Base-by-base conservation (phyloP, 2,797 vertebrate species). In the Lycodopsis pacificus region DNA sequence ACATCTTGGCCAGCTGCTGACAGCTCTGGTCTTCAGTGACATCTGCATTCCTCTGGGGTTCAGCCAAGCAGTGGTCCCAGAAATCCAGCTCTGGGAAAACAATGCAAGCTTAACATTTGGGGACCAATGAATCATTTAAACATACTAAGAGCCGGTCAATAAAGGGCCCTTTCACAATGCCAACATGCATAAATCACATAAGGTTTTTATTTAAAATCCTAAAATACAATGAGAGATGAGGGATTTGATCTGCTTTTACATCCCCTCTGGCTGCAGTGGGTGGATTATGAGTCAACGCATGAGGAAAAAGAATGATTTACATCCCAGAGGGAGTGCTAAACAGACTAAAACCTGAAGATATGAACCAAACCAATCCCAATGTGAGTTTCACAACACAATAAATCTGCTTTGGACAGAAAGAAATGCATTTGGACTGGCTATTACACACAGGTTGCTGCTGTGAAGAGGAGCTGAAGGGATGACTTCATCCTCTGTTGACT, bases 41-140 rank as follows among this genome's bases (percentile, higher is more conserved):
- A 19, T 93, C 95, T 61, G 93, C 89, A 0, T 74, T 92, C 76
- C 95, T 88, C 82, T 93, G 95, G 17, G 95, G 94, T 66, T 96
- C 96, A 1, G 94, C 89, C 85, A 94, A 77, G 79, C 94, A 94
- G 82, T 92, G 93, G 89, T 96, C 95, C 96, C 96, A 97, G 90
- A 96, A 95, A 83, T 96, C 95, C 81, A 95, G 90, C 69, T 97
- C 96, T 97, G 84, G 53, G 75, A 63, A 57, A 80, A 82, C 32
- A 72, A 51, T 5, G 27, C 9, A 17, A 17, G 36, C 7, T 38
- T 1, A 48, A 48, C 48, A 61, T 51, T 42, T 36, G 58, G 22
- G 46, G 9, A 9, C 4, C 30, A 72, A 40, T 48, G 38, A 19
- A 4, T 1, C 17, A 5, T 38, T 51, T 5, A 10, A 54, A 72